A percentile compares a stretch with the other conserved stretches of the same genome.
Evolutionary conservation across 2,888 invertebrate species (phyloP).

Genomic region (Drosophila kuntzei): DNA sequence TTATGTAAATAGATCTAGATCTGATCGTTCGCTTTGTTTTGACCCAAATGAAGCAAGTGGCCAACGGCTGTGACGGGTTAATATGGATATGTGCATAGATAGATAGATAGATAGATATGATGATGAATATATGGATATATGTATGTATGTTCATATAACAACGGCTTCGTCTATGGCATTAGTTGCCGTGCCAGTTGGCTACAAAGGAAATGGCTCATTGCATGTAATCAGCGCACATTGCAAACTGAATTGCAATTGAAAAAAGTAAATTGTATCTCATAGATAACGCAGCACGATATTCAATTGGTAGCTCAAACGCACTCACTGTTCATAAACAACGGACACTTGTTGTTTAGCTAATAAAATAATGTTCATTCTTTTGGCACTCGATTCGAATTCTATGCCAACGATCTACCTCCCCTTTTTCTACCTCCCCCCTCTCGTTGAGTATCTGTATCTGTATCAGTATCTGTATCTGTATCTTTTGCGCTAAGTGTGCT

Average conservation of each 20-base stretch:
- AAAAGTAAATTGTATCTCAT: conserved; percentile 65
- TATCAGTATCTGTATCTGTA: conserved; percentile 40
- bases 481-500: conserved; percentile 76
- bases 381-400: conserved; percentile 31
- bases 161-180: conserved; percentile 30
- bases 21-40: conserved; percentile 26
- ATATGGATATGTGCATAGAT: conserved; percentile 7
- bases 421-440: neutral
- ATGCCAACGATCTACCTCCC: conserved; percentile 49
- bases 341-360: conserved; percentile 65
- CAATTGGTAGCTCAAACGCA: conserved; percentile 56
- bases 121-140: conserved; percentile 1
- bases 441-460: conserved; percentile 15
- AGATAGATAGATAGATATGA: neutral
- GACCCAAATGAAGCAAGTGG: conserved; percentile 51
- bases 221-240: conserved; percentile 60
- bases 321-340: conserved; percentile 53
- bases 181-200: conserved; percentile 29
- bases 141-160: conserved; percentile 27
- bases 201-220: conserved; percentile 74
- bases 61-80: conserved; percentile 30
- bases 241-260: conserved; percentile 53
- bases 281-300: conserved; percentile 57
- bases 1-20: conserved; percentile 6
- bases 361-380: conserved; percentile 62